Evolutionary conservation across 2,888 invertebrate species (phyloP).

Genomic region (Patella depressa): DNA sequence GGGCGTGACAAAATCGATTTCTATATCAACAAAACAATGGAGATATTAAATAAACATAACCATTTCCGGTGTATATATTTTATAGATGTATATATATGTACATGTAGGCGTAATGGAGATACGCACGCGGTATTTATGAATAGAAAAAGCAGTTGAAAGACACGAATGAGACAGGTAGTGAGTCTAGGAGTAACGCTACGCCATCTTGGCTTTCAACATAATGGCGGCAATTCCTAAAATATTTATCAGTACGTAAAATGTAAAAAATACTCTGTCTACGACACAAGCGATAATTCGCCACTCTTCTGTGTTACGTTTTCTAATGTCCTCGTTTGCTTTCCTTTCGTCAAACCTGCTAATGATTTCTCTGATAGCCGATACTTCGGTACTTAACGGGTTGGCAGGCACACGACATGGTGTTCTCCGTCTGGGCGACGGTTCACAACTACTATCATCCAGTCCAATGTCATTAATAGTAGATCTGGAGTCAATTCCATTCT

Average conservation of each 20-base stretch:
- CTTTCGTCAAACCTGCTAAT: slow-evolving; percentile 40
- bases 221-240: slow-evolving; percentile 56
- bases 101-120: slow-evolving; percentile 6
- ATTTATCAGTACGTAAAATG: slow-evolving; percentile 60
- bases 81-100: slow-evolving; percentile 4
- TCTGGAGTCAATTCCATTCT: slow-evolving; percentile 38
- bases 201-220: slow-evolving; percentile 42
- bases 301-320: slow-evolving; percentile 56
- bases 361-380: slow-evolving; percentile 7
- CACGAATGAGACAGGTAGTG: slow-evolving; percentile 5
- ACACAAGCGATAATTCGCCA: slow-evolving; percentile 67
- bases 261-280: slow-evolving; percentile 65
- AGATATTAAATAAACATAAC: no score
- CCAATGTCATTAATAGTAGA: slow-evolving; percentile 16
- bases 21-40: no score
- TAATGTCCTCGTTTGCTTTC: slow-evolving; percentile 51
- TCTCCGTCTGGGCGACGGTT: slow-evolving; percentile 28
- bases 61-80: neutral
- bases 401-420: slow-evolving; percentile 21
- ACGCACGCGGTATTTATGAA: neutral
- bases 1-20: no score
- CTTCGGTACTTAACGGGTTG: slow-evolving; percentile 18
- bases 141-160: neutral
- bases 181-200: neutral
- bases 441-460: slow-evolving; percentile 19